Base-by-base conservation (phyloP, 2,113 vertebrate species). In the Melanocharis versteri region DNA sequence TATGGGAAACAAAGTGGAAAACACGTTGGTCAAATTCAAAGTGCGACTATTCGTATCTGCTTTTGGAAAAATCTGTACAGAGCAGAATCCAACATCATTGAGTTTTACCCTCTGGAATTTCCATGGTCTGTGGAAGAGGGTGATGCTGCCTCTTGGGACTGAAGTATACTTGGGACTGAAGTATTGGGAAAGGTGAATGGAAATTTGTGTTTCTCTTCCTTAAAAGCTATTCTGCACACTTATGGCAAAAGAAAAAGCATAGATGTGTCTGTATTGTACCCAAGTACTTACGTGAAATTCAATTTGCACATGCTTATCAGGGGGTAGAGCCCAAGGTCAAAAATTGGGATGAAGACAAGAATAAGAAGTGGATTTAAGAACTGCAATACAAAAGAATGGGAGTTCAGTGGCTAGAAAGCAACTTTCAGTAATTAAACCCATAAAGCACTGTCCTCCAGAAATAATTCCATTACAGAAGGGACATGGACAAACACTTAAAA, bases 311-410 rank as follows among this genome's bases (percentile, higher is more conserved):
- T 97, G 90, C 95, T 94, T 48, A 99, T 69, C 54, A 99, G 98
- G 11, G 99, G 99, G 93, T 99, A 99, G 76, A 99, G 93, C 47
- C 98, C 96, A 96, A 99, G 97, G 96, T 99, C 99, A 97, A 99
- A 99, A 94, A 99, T 72, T 20, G 99, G 99, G 82, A 99, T 98
- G 85, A 99, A 99, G 92, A 99, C 45, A 87, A 99, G 98, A 95
- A 99, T 99, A 97, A 99, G 97, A 96, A 99, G 96, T 83, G 99
- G 98, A 71, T 99, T 99, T 97, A 99, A 94, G 94, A 99, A 99
- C 99, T 99, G 97, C 68, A 99, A 98, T 64, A 93, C 78, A 95
- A 97, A 94, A 97, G 58, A 95, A 96, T 61, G 40, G 30, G 61
- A 93, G 47, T 94, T 97, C 85, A 96, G 90, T 70, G 82, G 80